Percentiles rank a stretch among this genome's conserved stretches.
Evolutionary conservation across 2,888 invertebrate genomes (phyloP).

Genomic region (Lordiphosa fenestrarum): DNA sequence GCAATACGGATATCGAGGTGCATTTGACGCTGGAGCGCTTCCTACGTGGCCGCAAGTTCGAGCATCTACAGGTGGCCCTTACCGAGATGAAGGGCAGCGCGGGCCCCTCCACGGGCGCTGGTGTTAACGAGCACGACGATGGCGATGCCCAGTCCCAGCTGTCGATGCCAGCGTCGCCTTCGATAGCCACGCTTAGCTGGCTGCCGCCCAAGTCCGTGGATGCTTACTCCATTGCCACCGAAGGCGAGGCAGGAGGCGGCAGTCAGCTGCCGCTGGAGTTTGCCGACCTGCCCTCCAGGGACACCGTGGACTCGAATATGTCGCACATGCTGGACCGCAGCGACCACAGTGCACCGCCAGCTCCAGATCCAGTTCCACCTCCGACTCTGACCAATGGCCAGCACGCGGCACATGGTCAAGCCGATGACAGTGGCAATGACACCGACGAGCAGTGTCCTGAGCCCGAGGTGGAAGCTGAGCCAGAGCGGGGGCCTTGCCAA

Average conservation of each 20-base stretch:
- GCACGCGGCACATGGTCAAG: conserved; percentile 8
- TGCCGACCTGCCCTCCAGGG: conserved; percentile 88
- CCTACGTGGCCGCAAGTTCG: conserved; percentile 94
- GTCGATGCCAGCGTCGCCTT: conserved; percentile 85
- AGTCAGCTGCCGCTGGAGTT: conserved; percentile 85
- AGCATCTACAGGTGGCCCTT: conserved; percentile 93
- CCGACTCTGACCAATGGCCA: conserved; percentile 38
- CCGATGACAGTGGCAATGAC: conserved; percentile 68
- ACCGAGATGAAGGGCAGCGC: conserved; percentile 81
- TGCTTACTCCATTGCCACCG: conserved; percentile 82
- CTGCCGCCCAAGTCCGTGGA: conserved; percentile 81
- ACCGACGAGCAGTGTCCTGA: conserved; percentile 61
- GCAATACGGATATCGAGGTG: conserved; percentile 95
- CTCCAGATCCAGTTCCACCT: conserved; percentile 11
- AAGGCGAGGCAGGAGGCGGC: conserved; percentile 82
- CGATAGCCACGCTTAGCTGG: conserved; percentile 91
- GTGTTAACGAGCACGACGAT: conserved; percentile 34
- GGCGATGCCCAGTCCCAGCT: conserved; percentile 79
- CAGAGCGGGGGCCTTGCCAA: conserved; percentile 25
- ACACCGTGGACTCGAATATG: conserved; percentile 89
- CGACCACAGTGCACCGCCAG: conserved; percentile 62
- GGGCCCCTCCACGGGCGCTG: conserved; percentile 11
- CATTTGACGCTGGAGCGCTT: conserved; percentile 95
- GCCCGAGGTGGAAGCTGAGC: conserved; percentile 37
- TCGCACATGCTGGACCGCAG: conserved; percentile 79